Percentiles rank a stretch among this genome's conserved stretches.
phyloP scores from a whole-genome alignment of 2,797 vertebrate genomes.

The Nyctibius grandis region DNA sequence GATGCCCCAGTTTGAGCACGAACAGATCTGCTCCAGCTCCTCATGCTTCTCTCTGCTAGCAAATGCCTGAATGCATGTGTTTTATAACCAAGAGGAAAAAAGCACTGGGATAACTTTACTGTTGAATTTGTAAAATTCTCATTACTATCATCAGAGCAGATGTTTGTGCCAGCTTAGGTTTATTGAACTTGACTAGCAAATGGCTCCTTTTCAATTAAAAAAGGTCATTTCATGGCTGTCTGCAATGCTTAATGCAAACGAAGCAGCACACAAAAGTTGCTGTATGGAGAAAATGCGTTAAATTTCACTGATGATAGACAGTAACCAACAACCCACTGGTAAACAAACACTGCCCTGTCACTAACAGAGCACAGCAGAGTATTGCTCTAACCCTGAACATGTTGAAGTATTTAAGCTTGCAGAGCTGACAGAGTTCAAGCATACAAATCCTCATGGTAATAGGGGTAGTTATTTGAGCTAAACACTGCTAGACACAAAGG shows the following conservation, averaged over 20 bases:
- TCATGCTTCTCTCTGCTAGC: background rate
- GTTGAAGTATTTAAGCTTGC: background rate
- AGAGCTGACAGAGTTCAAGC: background rate
- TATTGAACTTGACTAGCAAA: background rate
- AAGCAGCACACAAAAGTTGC: background rate
- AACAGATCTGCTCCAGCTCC: background rate
- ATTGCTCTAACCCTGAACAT: background rate
- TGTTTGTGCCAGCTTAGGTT: background rate
- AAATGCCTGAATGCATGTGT: background rate
- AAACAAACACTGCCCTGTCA: background rate
- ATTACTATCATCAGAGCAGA: background rate
- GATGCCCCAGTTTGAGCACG: background rate
- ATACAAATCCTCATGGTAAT: fast-evolving
- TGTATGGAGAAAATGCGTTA: background rate
- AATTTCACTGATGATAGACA: background rate
- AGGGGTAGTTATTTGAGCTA: background rate
- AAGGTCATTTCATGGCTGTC: background rate
- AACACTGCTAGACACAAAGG: background rate
- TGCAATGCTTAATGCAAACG: background rate
- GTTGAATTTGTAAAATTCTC: background rate
- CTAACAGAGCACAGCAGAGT: background rate
- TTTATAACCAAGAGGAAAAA: background rate
- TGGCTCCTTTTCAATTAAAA: background rate
- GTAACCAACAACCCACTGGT: background rate
- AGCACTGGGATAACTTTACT: background rate